Base-by-base conservation (phyloP, 1,140 invertebrate species). In the Microplitis demolitor region DNA sequence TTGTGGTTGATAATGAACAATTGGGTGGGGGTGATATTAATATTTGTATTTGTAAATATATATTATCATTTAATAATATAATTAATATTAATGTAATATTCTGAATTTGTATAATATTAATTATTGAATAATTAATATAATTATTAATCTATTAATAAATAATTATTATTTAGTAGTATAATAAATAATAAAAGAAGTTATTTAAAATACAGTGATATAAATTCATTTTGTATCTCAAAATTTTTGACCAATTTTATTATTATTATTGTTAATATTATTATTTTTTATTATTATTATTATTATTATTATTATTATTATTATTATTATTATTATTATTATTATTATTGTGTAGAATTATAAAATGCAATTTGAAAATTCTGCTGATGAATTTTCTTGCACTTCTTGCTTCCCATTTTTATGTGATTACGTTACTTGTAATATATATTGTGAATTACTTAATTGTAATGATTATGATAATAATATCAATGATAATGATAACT, bases 11-110 rank as follows among this genome's bases (percentile, higher is more conserved):
- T 63, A 53, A n/a, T 34, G 16, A 61, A 69, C 24, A 54, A 64
- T 37, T 16, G 64, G 72, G 72, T 68, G 67, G 72, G 72, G 72
- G 72, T 63, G 53, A 53, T 14, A 54, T 54, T 45, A 51, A 67
- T 69, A 69, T 53, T 69, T 73, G 72, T 73, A 73, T 69, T 67
- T 68, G 51, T 69, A 68, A 66, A 73, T 67, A 69, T 39, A 73
- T 67, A 69, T 39, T 66, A 45, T 45, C 39, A 9, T 45, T 45
- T 11, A 45, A 9, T 45, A 34, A 61, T 73, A 50, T 39, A 54
- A 53, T 68, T 45, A 11, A 68, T 66, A 69, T 14, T 24, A 24
- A 14, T 35, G 54, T 45, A 35, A 69, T 56, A 53, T 54, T 16
- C 54, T 35, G 37, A 62, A 56, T 64, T 68, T 69, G 67, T 69